phyloP scores from a whole-genome alignment of 2,888 invertebrate genomes.

The Drosophila nr. perissopoda region DNA sequence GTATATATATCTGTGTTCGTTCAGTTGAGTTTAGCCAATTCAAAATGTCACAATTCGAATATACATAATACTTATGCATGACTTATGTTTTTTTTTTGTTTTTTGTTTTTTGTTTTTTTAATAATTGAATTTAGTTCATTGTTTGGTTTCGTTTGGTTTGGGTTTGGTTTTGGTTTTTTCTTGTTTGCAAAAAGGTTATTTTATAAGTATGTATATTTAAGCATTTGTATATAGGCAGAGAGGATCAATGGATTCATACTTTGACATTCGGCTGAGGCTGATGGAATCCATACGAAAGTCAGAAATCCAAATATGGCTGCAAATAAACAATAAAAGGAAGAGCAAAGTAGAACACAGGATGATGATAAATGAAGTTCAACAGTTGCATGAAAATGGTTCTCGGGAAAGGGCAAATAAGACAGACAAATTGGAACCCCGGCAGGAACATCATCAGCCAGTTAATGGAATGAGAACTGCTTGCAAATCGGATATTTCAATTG shows the following conservation, averaged over 20 bases:
- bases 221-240: slow-evolving; percentile 61
- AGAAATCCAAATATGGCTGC: slow-evolving; percentile 85
- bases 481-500: not conserved
- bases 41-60: slow-evolving; percentile 50
- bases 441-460: slow-evolving; percentile 2
- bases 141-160: slow-evolving; percentile 3
- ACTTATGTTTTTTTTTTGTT: slow-evolving; percentile 27
- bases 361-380: slow-evolving; percentile 64
- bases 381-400: slow-evolving; percentile 48
- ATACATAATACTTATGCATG: slow-evolving; percentile 66
- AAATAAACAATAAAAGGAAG: slow-evolving; percentile 82
- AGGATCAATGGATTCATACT: slow-evolving; percentile 86
- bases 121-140: not conserved
- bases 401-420: not conserved
- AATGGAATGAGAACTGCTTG: slow-evolving; percentile 12
- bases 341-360: slow-evolving; percentile 79
- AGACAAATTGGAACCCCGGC: slow-evolving; percentile 12
- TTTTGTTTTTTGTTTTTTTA: slow-evolving; percentile 15
- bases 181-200: slow-evolving; percentile 62
- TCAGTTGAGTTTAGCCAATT: slow-evolving; percentile 36
- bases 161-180: slow-evolving; percentile 27
- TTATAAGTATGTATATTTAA: slow-evolving; percentile 63
- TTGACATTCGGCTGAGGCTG: slow-evolving; percentile 87
- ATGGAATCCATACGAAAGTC: slow-evolving; percentile 85
- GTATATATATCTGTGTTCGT: slow-evolving; percentile 7